A percentile compares a stretch with the other conserved stretches of the same genome.
phyloP scores from a whole-genome alignment of 1,140 invertebrate genomes.

The Cherax destructor region DNA sequence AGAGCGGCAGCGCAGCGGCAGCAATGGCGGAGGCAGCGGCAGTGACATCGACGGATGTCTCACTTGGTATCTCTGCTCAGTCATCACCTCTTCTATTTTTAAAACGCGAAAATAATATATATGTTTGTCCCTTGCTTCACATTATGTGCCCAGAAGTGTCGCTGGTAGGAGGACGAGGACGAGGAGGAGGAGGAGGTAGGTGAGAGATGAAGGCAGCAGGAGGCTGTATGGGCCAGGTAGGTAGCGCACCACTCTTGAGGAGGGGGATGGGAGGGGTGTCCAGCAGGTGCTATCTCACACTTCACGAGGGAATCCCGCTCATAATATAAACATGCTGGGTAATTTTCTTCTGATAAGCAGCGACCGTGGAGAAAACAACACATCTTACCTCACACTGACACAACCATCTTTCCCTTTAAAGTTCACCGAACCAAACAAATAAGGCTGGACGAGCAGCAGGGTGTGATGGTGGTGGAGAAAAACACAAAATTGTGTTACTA shows the following conservation, averaged over 20 bases:
- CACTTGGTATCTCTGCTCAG: background rate
- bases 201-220: no score
- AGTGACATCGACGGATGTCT: background rate
- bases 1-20: background rate
- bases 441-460: no score
- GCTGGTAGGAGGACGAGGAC: background rate
- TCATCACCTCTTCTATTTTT: background rate
- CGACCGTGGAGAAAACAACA: background rate
- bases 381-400: background rate
- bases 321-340: constrained; percentile 2
- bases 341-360: background rate
- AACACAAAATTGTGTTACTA: no score
- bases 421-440: background rate
- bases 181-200: background rate
- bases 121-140: no score
- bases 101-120: background rate
- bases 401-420: background rate
- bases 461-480: no score
- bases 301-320: background rate
- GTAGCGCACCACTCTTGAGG: no score
- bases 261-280: background rate
- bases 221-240: no score
- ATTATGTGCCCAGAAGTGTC: background rate
- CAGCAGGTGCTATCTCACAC: background rate
- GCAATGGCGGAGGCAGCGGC: background rate